Evolutionary conservation across 2,797 vertebrate genomes (phyloP), one percentile per base, ranked within the genome.

Genomic region (Danio albolineatus): DNA sequence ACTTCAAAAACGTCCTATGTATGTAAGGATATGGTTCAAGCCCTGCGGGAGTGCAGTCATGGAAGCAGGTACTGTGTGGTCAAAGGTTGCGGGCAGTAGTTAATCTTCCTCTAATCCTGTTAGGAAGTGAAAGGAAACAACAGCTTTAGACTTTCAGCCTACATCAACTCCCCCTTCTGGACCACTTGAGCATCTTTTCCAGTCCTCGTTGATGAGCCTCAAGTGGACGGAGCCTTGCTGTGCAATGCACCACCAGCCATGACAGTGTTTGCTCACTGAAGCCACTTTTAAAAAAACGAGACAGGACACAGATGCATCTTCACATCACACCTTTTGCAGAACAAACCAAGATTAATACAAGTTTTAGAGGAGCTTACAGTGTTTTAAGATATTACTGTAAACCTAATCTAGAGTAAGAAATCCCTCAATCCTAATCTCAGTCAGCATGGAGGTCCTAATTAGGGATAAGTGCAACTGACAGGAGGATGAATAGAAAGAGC

Each of bases 151-250:
- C 67, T 56, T 75, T 61, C 2, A 48, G 9, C 16, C 8, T 21
- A 41, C 28, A 17, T 16, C 36, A 43, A 72, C 77, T 62, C 77
- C 77, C 48, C 46, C 77, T 71, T 72, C 67, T 79, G 65, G 64
- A 65, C 62, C 51, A 77, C 76, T 13, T 60, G 65, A 69, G 65
- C 44, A 70, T 78, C 66, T 70, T 69, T 19, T 69, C 28, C 51
- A 62, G 76, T 71, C 38, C 17, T 78, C 44, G 10, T n/a, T 62
- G 56, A 71, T 41, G 56, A 78, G 17, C 54, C 54, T 4, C 76
- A 49, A 60, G 28, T 61, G 46, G 76, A 53, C 70, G 65, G 71
- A 71, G n/a, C 28, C 44, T 60, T 21, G 65, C 66, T 61, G 54
- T 60, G 46, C 67, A 71, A 71, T 71, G 66, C 66, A 2, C 21